These are phyloP conservation scores for Scrobipalpa atriplicella DNA, from an alignment of 2,888 invertebrate genomes.

Conservation along the genomic window DNA sequence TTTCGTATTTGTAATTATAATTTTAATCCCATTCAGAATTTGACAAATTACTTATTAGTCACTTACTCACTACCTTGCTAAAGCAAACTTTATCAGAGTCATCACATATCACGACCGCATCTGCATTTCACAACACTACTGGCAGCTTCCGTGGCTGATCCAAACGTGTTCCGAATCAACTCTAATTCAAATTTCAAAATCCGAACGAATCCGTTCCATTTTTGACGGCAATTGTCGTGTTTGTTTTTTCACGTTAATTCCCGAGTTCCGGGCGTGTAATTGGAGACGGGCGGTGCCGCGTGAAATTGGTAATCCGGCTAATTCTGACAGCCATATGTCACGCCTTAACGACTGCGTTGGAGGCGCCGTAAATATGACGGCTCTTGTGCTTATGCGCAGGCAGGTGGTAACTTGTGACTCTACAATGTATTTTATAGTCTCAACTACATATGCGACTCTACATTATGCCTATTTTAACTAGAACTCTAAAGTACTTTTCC, in stretches of 20 bases:
- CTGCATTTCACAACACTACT: conserved; percentile 47
- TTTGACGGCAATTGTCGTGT: conserved; percentile 65
- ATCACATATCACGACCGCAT: conserved; percentile 34
- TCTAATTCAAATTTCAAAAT: conserved; percentile 44
- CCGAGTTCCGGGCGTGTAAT: conserved; percentile 72
- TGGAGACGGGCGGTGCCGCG: conserved; percentile 74
- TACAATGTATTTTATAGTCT: not conserved
- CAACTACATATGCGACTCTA: not conserved
- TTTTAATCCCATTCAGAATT: no score
- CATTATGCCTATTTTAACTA: no score
- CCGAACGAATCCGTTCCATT: conserved; percentile 60
- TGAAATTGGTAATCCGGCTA: conserved; percentile 82
- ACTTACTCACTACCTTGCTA: no score
- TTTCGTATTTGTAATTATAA: no score
- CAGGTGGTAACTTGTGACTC: not conserved
- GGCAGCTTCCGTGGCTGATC: conserved; percentile 41
- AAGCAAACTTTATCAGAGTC: not conserved
- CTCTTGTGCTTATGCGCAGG: conserved; percentile 21
- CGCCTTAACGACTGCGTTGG: conserved; percentile 68
- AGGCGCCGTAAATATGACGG: conserved; percentile 45
- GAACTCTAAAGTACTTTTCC: no score
- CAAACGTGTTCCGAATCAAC: conserved; percentile 56
- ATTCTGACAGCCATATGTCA: conserved; percentile 83
- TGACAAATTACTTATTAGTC: no score
- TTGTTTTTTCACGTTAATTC: conserved; percentile 69